Evolutionary conservation across 2,888 invertebrate genomes (phyloP).

Genomic region (Dilophus febrilis): DNA sequence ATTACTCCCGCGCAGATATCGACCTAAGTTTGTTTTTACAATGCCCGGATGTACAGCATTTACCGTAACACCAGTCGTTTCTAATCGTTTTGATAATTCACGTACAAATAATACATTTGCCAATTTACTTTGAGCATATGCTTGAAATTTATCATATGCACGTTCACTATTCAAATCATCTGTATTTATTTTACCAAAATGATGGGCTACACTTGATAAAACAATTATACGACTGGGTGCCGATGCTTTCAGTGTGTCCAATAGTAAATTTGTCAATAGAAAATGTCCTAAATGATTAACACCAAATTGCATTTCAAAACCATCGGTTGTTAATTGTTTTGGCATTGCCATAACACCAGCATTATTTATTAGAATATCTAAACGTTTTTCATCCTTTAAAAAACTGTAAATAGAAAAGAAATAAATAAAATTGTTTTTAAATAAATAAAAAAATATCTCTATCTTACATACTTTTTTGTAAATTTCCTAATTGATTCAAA

Average conservation of each 20-base stretch:
- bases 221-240: conserved; percentile 60
- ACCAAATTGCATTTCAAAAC: conserved; percentile 39
- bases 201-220: conserved; percentile 53
- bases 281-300: conserved; percentile 46
- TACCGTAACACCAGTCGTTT: conserved; percentile 41
- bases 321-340: conserved; percentile 31
- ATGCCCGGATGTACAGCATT: conserved; percentile 60
- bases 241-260: conserved; percentile 37
- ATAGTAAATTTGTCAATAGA: conserved; percentile 37
- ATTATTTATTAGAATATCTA: conserved; percentile 40
- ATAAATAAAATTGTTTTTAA: not conserved
- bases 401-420: conserved; percentile 14
- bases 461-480: conserved; percentile 32
- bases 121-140: conserved; percentile 62
- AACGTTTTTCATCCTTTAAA: conserved; percentile 27
- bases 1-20: conserved; percentile 33
- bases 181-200: conserved; percentile 44
- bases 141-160: conserved; percentile 43
- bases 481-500: conserved; percentile 40
- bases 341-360: conserved; percentile 35
- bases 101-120: conserved; percentile 60
- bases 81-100: conserved; percentile 44
- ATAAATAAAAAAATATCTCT: not conserved
- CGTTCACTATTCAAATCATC: conserved; percentile 56
- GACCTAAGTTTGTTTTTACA: conserved; percentile 55